Base-by-base conservation (phyloP, 1,140 invertebrate genomes). In the Drosophila pachea region DNA sequence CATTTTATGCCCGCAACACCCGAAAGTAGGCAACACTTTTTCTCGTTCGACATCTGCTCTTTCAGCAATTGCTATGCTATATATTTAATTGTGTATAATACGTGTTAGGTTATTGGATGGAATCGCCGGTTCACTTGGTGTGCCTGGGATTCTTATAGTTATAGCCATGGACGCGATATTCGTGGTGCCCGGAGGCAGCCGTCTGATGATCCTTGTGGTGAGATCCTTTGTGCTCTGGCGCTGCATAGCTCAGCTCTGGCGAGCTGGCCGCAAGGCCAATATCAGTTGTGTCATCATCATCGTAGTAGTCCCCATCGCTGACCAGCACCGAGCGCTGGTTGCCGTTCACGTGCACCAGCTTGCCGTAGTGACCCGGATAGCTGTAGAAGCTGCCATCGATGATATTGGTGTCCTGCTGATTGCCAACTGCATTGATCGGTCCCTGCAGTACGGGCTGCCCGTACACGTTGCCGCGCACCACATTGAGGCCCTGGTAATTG, bases 321-420 rank as follows among this genome's bases (percentile, higher is more conserved):
- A 81, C 14, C 3, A 84, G 4, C 1, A 82, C 55, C 0, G 64
- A 56, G 3, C 79, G 70, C 32, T 59, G 73, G 40, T 74, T 86
- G 45, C 67, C 76, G 33, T 69, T 71, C 4, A 84, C 35, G 1
- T 61, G 31, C 0, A 76, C 45, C 8, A 76, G 32, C 5, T 58
- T 33, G 40, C 68, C 48, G 7, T 45, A n/a, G n/a, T 33, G 16
- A 8, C 36, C 58, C 0, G 73, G 60, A 47, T 65, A 45, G 7
- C 76, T 79, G 31, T 86, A 84, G 64, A 86, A 86, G 50, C 76
- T 79, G 22, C 81, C 81, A 22, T 86, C 81, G 11, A 86, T 86
- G 5, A 86, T 86, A 12, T 86, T 86, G 2, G 74, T 79, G 35
- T 86, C 81, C 70, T 86, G 81, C 4, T 74, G 82, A 42, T 86